These are phyloP conservation scores for Stegophylla sp. DNA, from an alignment of 2,888 invertebrate genomes.

Conservation along the genomic window DNA sequence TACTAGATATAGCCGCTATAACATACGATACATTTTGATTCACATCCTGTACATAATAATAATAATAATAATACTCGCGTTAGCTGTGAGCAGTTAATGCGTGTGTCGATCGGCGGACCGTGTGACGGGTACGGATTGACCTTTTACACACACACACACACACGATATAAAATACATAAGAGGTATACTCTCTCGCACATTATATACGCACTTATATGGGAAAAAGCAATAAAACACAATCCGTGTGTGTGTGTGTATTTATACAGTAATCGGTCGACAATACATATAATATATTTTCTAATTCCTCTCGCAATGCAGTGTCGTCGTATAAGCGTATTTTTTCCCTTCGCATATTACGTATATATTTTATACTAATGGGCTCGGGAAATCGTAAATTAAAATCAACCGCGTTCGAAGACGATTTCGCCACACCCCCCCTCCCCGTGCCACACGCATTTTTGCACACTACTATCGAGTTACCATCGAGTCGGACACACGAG, in stretches of 20 bases:
- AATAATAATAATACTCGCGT: too few relatives aligned
- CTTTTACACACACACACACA: too few relatives aligned
- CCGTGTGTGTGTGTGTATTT: neutral
- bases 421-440: neutral
- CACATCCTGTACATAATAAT: too few relatives aligned
- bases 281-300: neutral
- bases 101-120: neutral
- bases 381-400: constrained; percentile 3
- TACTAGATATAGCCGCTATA: too few relatives aligned
- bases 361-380: neutral
- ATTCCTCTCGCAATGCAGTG: too few relatives aligned
- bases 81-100: neutral
- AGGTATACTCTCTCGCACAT: neutral
- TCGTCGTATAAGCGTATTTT: neutral
- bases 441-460: neutral
- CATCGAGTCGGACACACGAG: neutral
- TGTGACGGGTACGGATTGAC: neutral
- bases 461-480: too few relatives aligned
- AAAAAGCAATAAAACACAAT: neutral
- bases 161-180: neutral
- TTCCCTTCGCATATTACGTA: neutral
- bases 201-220: neutral
- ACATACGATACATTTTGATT: too few relatives aligned
- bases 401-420: neutral
- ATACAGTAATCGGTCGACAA: neutral